These are phyloP conservation scores for Gobiocypris rarus DNA, from an alignment of 2,113 vertebrate species.

Conservation along the genomic window DNA sequence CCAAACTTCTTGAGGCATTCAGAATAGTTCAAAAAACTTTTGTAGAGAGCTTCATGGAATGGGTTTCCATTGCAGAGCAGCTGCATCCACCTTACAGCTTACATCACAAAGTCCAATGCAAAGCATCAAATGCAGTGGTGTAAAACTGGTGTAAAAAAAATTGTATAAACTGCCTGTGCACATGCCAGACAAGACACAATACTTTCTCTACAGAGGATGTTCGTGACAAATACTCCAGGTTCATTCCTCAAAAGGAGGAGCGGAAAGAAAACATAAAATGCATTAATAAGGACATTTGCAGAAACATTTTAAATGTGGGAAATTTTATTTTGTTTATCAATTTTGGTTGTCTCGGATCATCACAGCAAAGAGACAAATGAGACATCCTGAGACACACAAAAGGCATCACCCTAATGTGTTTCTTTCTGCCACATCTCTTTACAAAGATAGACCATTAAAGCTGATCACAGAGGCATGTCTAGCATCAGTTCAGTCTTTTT, in stretches of 20 bases:
- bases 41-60: no score
- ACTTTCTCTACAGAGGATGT: not conserved
- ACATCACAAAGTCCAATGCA: no score
- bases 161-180: not conserved
- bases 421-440: slow-evolving; percentile 62
- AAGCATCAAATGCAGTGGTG: no score
- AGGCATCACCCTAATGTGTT: slow-evolving; percentile 68
- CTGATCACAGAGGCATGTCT: slow-evolving; percentile 72
- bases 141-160: no score
- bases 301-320: not conserved
- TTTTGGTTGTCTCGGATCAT: slow-evolving; percentile 57
- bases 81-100: no score
- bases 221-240: not conserved
- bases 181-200: not conserved
- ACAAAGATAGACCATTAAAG: slow-evolving; percentile 72
- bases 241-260: not conserved
- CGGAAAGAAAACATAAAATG: not conserved
- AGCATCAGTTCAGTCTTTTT: slow-evolving; percentile 63
- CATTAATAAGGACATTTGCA: slow-evolving; percentile 9
- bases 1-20: no score
- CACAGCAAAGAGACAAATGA: slow-evolving; percentile 60
- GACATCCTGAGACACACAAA: slow-evolving; percentile 67
- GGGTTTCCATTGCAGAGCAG: no score
- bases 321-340: slow-evolving; percentile 2
- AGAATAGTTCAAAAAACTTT: no score